These are phyloP conservation scores for Thomomys bottae DNA, from an alignment of 2,113 vertebrate species.

Conservation along the genomic window DNA sequence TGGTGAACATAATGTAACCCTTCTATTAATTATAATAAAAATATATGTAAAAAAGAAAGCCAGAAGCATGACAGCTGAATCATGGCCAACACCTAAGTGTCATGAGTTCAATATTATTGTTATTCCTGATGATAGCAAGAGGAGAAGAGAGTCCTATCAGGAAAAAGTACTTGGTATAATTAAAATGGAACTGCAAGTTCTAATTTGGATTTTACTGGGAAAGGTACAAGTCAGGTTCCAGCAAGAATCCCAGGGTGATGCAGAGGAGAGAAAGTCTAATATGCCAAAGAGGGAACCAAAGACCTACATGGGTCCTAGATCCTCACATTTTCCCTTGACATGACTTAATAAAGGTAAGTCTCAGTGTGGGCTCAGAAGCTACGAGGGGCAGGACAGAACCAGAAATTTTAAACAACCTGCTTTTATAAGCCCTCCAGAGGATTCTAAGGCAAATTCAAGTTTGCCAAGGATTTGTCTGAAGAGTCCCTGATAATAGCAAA, in stretches of 20 bases:
- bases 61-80: not conserved
- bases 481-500: not conserved
- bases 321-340: too few species aligned
- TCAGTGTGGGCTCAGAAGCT: not conserved
- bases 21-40: too few species aligned
- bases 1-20: too few species aligned
- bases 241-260: not conserved
- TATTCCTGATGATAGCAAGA: not conserved
- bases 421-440: not conserved
- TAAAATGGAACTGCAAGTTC: not conserved
- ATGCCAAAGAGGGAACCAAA: not conserved
- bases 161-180: accelerated
- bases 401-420: not conserved
- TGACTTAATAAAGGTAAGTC: not conserved
- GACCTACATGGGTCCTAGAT: not conserved
- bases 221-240: not conserved
- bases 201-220: not conserved
- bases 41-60: too few species aligned
- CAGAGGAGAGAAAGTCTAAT: not conserved
- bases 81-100: not conserved
- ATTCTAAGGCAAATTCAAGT: not conserved
- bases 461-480: not conserved
- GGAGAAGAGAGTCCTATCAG: not conserved
- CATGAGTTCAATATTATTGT: not conserved
- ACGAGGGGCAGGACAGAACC: not conserved